These are phyloP conservation scores for Plotosus lineatus DNA, from an alignment of 2,113 vertebrate genomes.

Conservation along the genomic window DNA sequence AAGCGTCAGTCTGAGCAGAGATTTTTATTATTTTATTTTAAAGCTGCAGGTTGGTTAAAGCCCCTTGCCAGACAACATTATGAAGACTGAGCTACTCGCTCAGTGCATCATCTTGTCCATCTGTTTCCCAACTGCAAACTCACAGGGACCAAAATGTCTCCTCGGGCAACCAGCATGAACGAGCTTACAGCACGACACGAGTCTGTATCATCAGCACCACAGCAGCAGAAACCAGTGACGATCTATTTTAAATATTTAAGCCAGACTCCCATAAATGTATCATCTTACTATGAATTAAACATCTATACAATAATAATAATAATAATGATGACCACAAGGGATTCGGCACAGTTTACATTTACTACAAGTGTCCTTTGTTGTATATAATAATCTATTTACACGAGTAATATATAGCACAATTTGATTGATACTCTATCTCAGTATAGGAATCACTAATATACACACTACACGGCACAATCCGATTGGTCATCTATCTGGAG, in stretches of 20 bases:
- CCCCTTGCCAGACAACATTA: conserved; percentile 46
- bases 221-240: not conserved
- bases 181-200: conserved; percentile 10
- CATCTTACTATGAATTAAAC: not conserved
- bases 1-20: conserved; percentile 4
- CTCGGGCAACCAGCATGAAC: conserved; percentile 36
- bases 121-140: conserved; percentile 46
- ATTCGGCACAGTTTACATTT: not conserved
- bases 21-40: not conserved
- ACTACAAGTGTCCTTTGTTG: not conserved
- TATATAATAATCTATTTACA: no score
- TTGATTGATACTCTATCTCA: no score
- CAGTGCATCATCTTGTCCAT: conserved; percentile 52
- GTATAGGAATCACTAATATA: no score
- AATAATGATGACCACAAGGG: not conserved
- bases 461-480: no score
- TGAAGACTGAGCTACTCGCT: conserved; percentile 41
- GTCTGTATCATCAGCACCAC: not conserved
- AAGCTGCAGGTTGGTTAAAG: conserved; percentile 33
- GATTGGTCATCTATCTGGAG: no score
- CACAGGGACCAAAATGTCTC: conserved; percentile 22
- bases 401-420: no score
- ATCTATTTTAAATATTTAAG: not conserved
- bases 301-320: conserved; percentile 21
- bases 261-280: not conserved